Conservation (phyloP, 1,140 invertebrate species). For the Caenorhabditis inopinata region DNA sequence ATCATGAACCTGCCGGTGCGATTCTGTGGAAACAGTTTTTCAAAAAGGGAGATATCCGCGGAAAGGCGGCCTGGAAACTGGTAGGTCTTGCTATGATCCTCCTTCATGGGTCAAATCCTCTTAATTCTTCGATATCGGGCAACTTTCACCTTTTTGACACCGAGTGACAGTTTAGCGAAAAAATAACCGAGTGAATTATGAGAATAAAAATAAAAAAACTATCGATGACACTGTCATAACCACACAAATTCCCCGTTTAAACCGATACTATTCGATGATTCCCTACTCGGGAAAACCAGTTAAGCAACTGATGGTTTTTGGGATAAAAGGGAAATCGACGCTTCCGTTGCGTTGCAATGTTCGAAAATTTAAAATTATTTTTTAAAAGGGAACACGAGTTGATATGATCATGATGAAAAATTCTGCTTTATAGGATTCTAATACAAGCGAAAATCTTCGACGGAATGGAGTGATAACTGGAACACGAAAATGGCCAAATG, state of each 20-base stretch:
- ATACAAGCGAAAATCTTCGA: constrained; percentile 39
- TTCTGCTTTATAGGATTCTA: background rate
- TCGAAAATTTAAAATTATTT: constrained; percentile 9
- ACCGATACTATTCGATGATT: background rate
- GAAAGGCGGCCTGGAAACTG: constrained; percentile 57
- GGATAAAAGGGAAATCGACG: too few relatives aligned
- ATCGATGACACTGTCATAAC: constrained; percentile 13
- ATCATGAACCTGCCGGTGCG: constrained; percentile 35
- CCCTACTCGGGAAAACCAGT: background rate
- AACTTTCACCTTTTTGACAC: constrained; percentile 10
- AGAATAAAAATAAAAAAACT: background rate
- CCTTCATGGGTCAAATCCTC: background rate
- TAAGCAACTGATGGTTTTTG: background rate
- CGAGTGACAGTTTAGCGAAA: background rate
- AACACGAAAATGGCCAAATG: constrained; percentile 65
- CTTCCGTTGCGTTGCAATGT: too few relatives aligned
- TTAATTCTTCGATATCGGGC: background rate
- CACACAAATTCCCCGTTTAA: constrained; percentile 13
- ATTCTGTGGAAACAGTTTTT: constrained; percentile 54
- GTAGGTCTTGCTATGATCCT: constrained; percentile 33
- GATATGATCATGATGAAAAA: too few relatives aligned
- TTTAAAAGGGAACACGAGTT: background rate
- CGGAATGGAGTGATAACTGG: constrained; percentile 56
- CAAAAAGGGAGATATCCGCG: constrained; percentile 57
- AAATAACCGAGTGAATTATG: background rate